These are phyloP conservation scores for Polydesmus complanatus DNA, from an alignment of 2,888 invertebrate species.

Conservation along the genomic window DNA sequence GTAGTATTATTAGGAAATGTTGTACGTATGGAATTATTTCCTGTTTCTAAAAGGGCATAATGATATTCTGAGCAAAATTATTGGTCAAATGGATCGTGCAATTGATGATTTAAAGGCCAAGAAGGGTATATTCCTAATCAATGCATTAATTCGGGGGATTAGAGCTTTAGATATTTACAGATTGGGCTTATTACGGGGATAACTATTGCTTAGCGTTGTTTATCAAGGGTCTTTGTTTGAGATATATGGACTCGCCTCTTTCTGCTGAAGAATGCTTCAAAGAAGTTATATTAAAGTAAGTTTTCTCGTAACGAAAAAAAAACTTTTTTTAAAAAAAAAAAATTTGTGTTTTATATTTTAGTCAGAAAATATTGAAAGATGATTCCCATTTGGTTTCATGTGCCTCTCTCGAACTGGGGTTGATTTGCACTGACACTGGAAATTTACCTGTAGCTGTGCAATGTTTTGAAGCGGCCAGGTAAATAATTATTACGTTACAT, in stretches of 20 bases:
- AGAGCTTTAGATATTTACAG: constrained; percentile 2
- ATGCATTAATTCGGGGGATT: neutral
- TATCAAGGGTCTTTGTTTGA: constrained; percentile 67
- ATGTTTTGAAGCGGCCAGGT: constrained; percentile 10
- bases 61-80: constrained; percentile 11
- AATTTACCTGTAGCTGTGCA: constrained; percentile 8
- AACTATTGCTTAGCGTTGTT: constrained; percentile 60
- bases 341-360: constrained; percentile 1
- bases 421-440: constrained; percentile 5
- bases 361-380: constrained; percentile 7
- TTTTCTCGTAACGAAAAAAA: neutral
- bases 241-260: constrained; percentile 58
- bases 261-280: constrained; percentile 62
- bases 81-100: constrained; percentile 9
- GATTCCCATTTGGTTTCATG: constrained; percentile 7
- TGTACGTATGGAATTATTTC: constrained; percentile 88
- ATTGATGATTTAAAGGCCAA: constrained; percentile 10
- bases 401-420: constrained; percentile 10
- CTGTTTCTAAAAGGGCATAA: constrained; percentile 25
- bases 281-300: constrained; percentile 43
- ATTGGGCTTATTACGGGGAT: constrained; percentile 41
- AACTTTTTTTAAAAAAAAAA: neutral
- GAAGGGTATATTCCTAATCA: constrained; percentile 5
- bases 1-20: constrained; percentile 47
- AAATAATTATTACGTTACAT: no score